phyloP scores from a whole-genome alignment of 2,113 vertebrate species.

The Lamprotornis superbus region DNA sequence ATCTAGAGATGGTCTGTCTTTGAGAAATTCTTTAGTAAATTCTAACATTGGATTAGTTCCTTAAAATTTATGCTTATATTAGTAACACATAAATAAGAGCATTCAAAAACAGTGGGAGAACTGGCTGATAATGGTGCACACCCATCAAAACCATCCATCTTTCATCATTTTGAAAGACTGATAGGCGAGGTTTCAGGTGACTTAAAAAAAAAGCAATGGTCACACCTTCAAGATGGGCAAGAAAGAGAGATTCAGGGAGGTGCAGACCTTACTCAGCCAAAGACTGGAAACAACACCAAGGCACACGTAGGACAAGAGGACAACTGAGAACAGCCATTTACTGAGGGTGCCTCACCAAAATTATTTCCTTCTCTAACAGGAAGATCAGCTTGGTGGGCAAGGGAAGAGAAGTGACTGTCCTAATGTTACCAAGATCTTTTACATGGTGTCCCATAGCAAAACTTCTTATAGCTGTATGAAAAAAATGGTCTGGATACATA shows the following conservation, averaged over 20 bases:
- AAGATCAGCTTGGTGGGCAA: background rate
- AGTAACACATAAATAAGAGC: background rate
- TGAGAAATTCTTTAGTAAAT: background rate
- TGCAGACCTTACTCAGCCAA: background rate
- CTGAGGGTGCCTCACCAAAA: background rate
- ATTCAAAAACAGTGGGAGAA: background rate
- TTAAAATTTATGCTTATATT: background rate
- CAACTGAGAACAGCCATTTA: background rate
- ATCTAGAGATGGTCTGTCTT: background rate
- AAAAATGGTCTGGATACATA: background rate
- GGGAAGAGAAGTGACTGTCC: background rate
- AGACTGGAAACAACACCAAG: background rate
- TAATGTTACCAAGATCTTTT: background rate
- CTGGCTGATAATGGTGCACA: background rate
- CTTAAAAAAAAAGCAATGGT: background rate
- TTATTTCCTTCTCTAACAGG: background rate
- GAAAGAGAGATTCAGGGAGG: background rate
- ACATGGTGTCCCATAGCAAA: background rate
- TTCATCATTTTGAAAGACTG: background rate
- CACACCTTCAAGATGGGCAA: background rate
- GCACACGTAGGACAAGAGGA: background rate
- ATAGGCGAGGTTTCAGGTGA: background rate
- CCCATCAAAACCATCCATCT: background rate
- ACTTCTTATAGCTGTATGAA: background rate
- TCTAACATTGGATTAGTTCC: background rate